Percentiles rank a stretch among this genome's conserved stretches.
These are phyloP conservation scores for Myopa tessellatipennis DNA, from an alignment of 2,888 invertebrate genomes.

Conservation along the genomic window DNA sequence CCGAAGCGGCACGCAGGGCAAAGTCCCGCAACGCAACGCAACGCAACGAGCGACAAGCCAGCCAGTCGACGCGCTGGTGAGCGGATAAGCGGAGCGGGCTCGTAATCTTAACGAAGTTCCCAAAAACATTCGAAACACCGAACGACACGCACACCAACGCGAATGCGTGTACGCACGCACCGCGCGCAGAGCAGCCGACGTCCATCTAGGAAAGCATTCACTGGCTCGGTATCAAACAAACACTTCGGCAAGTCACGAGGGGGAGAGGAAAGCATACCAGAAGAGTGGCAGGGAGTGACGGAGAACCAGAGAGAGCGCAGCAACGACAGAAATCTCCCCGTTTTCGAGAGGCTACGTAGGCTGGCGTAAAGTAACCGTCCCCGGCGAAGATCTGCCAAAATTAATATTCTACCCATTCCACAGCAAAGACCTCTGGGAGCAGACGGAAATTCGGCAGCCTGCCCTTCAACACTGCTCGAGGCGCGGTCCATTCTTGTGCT, in stretches of 20 bases:
- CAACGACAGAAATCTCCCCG: too few relatives aligned
- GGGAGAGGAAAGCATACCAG: conserved; percentile 43
- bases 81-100: conserved; percentile 50
- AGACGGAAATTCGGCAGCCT: too few relatives aligned
- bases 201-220: background rate
- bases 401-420: too few relatives aligned
- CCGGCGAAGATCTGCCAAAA: too few relatives aligned
- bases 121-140: conserved; percentile 10
- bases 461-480: too few relatives aligned
- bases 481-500: too few relatives aligned
- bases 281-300: background rate
- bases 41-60: conserved; percentile 24
- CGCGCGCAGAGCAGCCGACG: background rate
- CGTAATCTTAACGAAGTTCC: conserved; percentile 38
- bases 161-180: conserved; percentile 15
- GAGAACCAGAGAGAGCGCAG: conserved; percentile 7
- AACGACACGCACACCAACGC: background rate
- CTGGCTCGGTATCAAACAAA: background rate
- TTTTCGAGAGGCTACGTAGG: too few relatives aligned
- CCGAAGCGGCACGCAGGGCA: conserved; percentile 48
- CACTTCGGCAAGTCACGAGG: conserved; percentile 47
- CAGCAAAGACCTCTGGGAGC: too few relatives aligned
- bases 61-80: conserved; percentile 43
- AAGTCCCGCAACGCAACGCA: background rate
- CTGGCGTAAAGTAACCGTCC: too few relatives aligned